Conservation (phyloP, 2,797 vertebrate species). For the Manis crassicaudata region DNA sequence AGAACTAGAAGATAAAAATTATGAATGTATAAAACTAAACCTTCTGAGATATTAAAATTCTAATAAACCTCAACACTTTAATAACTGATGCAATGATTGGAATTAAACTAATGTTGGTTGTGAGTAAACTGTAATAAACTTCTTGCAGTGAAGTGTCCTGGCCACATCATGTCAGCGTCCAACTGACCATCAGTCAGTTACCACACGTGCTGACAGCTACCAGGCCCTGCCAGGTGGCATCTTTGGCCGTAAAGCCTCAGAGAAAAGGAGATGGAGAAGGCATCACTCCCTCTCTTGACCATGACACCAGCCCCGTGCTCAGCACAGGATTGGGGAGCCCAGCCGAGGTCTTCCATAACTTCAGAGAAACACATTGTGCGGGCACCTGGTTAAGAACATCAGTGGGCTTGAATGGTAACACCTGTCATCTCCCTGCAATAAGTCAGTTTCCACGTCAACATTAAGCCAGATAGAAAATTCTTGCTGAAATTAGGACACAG, state of each 20-base stretch:
- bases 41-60: background rate
- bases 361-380: background rate
- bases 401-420: background rate
- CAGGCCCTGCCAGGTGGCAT: slow-evolving; percentile 19
- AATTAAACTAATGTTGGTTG: background rate
- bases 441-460: background rate
- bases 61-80: background rate
- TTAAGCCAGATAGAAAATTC: slow-evolving; percentile 9
- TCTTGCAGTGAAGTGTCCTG: background rate
- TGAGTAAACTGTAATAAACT: background rate
- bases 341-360: background rate
- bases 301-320: background rate
- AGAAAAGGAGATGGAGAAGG: background rate
- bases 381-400: background rate
- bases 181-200: background rate
- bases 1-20: slow-evolving; percentile 5
- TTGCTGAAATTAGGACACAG: background rate
- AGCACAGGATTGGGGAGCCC: background rate
- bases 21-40: background rate
- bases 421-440: background rate
- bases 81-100: background rate
- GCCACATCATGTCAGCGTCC: background rate
- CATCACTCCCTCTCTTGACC: background rate
- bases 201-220: background rate
- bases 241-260: background rate